These are phyloP conservation scores for Manis pentadactyla DNA, from an alignment of 2,797 vertebrate species.

Conservation along the genomic window DNA sequence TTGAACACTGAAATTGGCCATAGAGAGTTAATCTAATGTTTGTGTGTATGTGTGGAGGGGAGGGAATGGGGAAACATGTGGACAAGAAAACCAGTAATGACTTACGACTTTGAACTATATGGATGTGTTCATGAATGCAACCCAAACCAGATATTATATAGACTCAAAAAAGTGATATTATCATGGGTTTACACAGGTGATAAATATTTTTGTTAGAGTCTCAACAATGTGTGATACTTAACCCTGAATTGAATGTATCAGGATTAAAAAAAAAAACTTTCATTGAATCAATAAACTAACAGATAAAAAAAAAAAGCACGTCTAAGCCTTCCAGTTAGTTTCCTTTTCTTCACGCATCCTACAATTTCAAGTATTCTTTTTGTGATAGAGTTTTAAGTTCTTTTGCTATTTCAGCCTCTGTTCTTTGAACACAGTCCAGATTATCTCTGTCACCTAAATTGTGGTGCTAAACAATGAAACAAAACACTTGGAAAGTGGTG, in stretches of 20 bases:
- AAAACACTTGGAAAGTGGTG: not conserved
- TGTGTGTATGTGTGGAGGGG: not conserved
- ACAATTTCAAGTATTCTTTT: constrained; percentile 20
- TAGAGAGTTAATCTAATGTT: not conserved
- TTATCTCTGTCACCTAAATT: not conserved
- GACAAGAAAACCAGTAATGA: not conserved
- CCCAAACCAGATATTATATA: not conserved
- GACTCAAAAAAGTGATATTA: not conserved
- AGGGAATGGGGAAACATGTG: not conserved
- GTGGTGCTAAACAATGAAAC: not conserved
- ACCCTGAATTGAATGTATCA: not conserved
- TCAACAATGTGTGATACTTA: not conserved
- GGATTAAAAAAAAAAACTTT: not conserved
- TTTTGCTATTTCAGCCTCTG: not conserved
- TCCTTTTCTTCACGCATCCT: not conserved
- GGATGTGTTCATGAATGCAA: not conserved
- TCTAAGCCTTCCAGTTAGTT: not conserved
- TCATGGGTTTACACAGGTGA: not conserved
- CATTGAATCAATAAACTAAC: constrained; percentile 35
- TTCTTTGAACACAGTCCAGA: not conserved
- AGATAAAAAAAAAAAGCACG: not conserved
- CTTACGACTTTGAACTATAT: not conserved
- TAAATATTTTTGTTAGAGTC: not conserved
- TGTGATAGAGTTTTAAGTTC: not conserved
- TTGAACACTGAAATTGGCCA: not conserved